A percentile compares a stretch with the other conserved stretches of the same genome.
Conservation (phyloP, 2,113 vertebrate genomes). For the Sitta europaea region DNA sequence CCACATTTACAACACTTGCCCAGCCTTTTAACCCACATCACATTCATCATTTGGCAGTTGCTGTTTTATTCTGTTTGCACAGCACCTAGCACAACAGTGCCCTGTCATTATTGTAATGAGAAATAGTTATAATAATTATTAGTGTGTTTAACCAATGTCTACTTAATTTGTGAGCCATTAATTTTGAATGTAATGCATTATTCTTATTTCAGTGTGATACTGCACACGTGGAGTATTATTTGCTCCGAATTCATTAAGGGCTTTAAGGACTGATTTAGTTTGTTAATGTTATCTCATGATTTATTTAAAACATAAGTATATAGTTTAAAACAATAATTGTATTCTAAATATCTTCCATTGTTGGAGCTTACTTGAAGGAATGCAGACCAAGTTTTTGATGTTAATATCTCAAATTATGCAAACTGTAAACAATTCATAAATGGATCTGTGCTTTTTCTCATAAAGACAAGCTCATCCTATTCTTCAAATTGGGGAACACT, state of each 20-base stretch:
- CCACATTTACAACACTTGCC: not conserved
- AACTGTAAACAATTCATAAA: conserved; percentile 30
- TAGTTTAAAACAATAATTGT: conserved; percentile 3
- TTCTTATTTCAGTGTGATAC: not conserved
- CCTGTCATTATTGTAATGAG: conserved; percentile 37
- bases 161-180: not conserved
- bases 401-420: conserved; percentile 20
- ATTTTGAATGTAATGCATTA: not conserved
- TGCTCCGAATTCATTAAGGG: not conserved
- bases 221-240: not conserved
- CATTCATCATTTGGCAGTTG: not conserved
- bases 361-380: not conserved
- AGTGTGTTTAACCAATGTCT: not conserved
- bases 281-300: conserved; percentile 24
- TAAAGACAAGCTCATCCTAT: conserved; percentile 8
- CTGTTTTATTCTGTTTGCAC: not conserved
- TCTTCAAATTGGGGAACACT: conserved; percentile 28
- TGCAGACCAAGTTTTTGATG: conserved; percentile 15
- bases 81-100: conserved; percentile 6
- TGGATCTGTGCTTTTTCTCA: not conserved
- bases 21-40: not conserved
- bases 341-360: not conserved
- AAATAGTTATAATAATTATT: conserved; percentile 15
- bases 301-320: conserved; percentile 5
- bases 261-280: conserved; percentile 13